These are phyloP conservation scores for Meles meles DNA, from an alignment of 2,113 vertebrate species.

Conservation along the genomic window DNA sequence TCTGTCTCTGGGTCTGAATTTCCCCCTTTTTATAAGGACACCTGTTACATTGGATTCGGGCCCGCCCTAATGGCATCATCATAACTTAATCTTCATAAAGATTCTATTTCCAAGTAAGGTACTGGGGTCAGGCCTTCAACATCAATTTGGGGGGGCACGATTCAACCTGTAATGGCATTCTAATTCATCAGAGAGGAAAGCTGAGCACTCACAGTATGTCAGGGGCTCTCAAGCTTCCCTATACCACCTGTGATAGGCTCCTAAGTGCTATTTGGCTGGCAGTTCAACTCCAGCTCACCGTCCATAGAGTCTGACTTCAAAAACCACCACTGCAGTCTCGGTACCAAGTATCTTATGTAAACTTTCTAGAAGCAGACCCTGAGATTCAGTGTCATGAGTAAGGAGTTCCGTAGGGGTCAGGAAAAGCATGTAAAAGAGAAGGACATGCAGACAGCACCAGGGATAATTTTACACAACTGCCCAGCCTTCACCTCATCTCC, in stretches of 20 bases:
- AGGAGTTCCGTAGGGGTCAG: neutral
- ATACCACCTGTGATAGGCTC: too few relatives aligned
- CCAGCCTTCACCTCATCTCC: neutral
- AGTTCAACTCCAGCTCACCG: neutral
- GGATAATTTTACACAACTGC: neutral
- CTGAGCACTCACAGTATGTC: neutral
- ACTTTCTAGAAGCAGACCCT: neutral
- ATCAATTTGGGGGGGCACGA: rapidly evolving
- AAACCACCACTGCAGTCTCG: neutral
- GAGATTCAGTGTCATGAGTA: neutral
- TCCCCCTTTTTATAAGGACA: neutral
- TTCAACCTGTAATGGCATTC: neutral
- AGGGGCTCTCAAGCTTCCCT: neutral
- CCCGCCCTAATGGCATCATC: neutral
- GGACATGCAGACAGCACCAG: neutral
- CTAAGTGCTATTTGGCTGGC: neutral
- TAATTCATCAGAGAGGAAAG: neutral
- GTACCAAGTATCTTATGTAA: neutral
- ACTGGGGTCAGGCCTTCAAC: neutral
- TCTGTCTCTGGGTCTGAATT: neutral
- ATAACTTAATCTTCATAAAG: neutral
- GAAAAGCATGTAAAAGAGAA: neutral
- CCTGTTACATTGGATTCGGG: neutral
- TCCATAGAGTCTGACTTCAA: neutral
- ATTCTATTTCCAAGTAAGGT: neutral